Conservation (phyloP, 2,888 invertebrate species). For the Tetragnatha montana region DNA sequence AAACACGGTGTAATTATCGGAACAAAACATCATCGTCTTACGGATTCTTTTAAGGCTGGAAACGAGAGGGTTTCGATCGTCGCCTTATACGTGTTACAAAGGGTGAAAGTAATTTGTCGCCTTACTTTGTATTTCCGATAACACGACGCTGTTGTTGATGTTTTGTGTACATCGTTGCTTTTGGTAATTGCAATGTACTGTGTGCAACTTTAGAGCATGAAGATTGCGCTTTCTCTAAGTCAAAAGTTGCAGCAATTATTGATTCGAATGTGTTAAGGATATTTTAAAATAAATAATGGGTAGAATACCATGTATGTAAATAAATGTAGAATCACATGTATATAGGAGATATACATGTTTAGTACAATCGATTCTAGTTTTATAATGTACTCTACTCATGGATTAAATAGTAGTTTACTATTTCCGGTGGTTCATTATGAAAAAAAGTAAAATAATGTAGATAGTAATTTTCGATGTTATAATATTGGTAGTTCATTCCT, state of each 20-base stretch:
- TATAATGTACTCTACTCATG: too few species aligned
- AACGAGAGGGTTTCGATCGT: not conserved
- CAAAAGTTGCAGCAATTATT: not conserved
- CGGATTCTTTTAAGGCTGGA: constrained; percentile 9
- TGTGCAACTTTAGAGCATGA: not conserved
- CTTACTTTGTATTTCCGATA: not conserved
- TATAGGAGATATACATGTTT: too few species aligned
- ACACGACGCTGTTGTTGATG: not conserved
- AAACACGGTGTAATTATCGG: constrained; percentile 44
- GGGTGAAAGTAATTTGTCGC: not conserved
- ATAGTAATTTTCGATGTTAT: too few species aligned
- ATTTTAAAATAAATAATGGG: too few species aligned
- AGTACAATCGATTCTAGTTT: too few species aligned
- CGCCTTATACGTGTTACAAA: not conserved
- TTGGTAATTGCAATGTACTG: not conserved
- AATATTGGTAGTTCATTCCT: too few species aligned
- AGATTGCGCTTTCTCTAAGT: not conserved
- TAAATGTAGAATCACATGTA: too few species aligned
- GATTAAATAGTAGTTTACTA: too few species aligned
- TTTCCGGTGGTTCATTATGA: too few species aligned
- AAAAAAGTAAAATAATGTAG: too few species aligned
- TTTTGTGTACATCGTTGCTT: not conserved
- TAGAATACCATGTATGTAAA: too few species aligned
- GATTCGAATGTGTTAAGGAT: too few species aligned
- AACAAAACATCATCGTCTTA: constrained; percentile 21